phyloP scores from a whole-genome alignment of 53 echinoderm and acorn worm genomes.

The Zoroaster sp. region DNA sequence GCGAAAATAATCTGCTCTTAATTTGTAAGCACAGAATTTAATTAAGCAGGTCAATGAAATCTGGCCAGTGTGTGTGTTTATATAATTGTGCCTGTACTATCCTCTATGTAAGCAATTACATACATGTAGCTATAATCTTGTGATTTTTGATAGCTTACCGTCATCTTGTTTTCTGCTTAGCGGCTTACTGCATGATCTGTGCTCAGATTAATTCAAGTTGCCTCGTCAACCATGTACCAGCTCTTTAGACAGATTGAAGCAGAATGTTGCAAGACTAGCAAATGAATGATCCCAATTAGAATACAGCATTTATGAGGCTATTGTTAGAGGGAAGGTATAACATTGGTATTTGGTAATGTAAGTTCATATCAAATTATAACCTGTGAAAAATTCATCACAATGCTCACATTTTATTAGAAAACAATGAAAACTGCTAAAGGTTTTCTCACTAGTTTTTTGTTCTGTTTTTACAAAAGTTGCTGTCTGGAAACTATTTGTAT shows the following conservation, averaged over 20 bases:
- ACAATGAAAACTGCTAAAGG: neutral
- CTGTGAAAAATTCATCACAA: neutral
- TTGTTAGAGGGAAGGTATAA: neutral
- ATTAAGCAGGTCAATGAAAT: no score
- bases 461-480: no score
- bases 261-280: neutral
- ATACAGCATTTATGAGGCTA: neutral
- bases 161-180: neutral
- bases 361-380: neutral
- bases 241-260: neutral
- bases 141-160: constrained; percentile 24
- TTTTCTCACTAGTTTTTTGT: no score
- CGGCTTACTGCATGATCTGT: constrained; percentile 23
- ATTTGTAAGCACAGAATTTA: neutral
- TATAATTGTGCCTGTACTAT: neutral
- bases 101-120: neutral
- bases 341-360: no score
- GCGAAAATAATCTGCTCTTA: neutral
- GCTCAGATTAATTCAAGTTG: constrained; percentile 1
- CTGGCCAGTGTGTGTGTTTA: neutral
- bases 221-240: neutral
- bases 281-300: neutral
- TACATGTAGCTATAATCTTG: no score
- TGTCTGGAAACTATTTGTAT: no score
- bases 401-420: neutral